Evolutionary conservation across 1,140 invertebrate genomes (phyloP), one percentile per base, ranked within the genome.

Genomic region (Asobara japonica): DNA sequence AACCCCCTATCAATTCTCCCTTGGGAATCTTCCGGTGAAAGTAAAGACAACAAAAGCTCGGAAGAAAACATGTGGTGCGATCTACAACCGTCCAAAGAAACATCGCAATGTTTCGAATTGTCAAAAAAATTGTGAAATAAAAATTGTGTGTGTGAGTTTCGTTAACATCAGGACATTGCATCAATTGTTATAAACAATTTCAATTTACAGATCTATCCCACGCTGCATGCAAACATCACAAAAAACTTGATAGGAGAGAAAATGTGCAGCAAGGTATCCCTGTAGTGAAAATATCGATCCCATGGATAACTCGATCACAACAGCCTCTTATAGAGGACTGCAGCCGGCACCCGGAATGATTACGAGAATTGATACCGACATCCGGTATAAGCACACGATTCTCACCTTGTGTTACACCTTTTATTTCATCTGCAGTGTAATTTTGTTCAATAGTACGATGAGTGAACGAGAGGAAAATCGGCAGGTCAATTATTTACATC

Each of bases 321-420:
- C 51, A 10, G 51, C 51, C 25, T 13, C 65, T 68, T 25, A 27
- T 5, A n/a, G 31, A 33, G 31, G 31, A 33, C 31, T 45, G 18
- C 27, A 13, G 25, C 27, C 22, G 2, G 25, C 31, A 30, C 45
- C 64, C 33, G 11, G 30, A 31, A 66, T 68, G 73, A 74, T 74
- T 48, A 33, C 64, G 30, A 66, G 51, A 62, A 74, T 64, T 69
- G 73, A 74, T 74, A 74, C 69, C 71, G n/a, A 69, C 61, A 74
- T 74, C 73, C 73, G 68, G 73, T 45, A 74, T 51, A 7, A 45
- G 16, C 33, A 25, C 33, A 29, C 48, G 16, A 30, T 68, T 68
- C 65, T 48, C 65, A 27, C 36, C 25, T 27, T 41, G 20, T 22
- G 68, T 61, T 38, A 18, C 67, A 41, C 38, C 27, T 51, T 60